phyloP scores from a whole-genome alignment of 2,113 vertebrate species.

The Accipiter virgatus region DNA sequence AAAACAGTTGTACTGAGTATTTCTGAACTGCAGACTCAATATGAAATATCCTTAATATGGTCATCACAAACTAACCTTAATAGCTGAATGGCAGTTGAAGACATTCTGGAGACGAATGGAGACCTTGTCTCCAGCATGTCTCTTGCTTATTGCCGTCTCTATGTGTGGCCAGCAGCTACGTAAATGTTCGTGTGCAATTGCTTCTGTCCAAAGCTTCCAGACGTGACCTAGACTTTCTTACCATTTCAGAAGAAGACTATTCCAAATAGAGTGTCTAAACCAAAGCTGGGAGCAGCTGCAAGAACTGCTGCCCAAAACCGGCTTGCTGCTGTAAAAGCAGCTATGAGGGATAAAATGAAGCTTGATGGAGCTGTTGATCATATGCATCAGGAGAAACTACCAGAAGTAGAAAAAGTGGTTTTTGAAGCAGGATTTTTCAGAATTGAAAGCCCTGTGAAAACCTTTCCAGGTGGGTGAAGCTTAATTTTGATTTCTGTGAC shows the following conservation, averaged over 20 bases:
- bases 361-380: not conserved
- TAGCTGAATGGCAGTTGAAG: not conserved
- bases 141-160: not conserved
- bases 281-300: slow-evolving; percentile 47
- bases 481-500: not conserved
- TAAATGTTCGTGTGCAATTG: not conserved
- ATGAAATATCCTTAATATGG: not conserved
- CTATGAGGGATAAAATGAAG: slow-evolving; percentile 78
- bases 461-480: slow-evolving; percentile 74
- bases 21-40: not conserved
- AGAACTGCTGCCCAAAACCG: slow-evolving; percentile 80
- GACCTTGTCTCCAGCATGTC: not conserved
- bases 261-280: slow-evolving; percentile 44
- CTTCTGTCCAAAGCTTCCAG: not conserved
- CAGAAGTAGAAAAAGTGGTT: slow-evolving; percentile 71
- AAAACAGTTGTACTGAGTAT: not conserved
- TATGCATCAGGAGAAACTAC: not conserved
- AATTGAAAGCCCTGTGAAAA: slow-evolving; percentile 87
- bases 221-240: not conserved
- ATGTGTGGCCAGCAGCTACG: not conserved
- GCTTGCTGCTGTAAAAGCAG: slow-evolving; percentile 86
- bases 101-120: not conserved
- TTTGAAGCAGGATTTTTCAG: slow-evolving; percentile 90
- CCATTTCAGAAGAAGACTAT: slow-evolving; percentile 78
- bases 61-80: not conserved